A percentile compares a stretch with the other conserved stretches of the same genome.
Evolutionary conservation across 2,888 invertebrate species (phyloP).

Genomic region (Neuroscelio doddi): DNA sequence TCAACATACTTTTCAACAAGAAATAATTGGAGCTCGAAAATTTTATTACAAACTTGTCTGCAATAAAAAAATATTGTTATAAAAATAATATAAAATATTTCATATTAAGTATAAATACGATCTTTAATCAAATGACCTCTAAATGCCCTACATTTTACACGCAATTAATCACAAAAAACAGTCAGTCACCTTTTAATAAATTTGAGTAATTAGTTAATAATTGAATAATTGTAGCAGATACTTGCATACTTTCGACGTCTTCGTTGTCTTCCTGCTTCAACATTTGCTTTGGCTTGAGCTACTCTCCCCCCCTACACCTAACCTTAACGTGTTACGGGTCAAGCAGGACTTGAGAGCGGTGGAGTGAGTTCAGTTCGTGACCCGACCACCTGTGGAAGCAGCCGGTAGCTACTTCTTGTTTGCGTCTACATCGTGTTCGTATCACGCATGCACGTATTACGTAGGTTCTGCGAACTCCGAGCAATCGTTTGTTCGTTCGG

Average conservation of each 20-base stretch:
- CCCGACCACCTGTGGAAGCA: conserved; percentile 70
- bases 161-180: neutral
- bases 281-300: conserved; percentile 29
- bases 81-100: too few species aligned
- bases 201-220: neutral
- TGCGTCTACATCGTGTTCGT: conserved; percentile 45
- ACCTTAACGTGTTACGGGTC: conserved; percentile 39
- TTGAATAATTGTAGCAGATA: neutral
- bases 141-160: too few species aligned
- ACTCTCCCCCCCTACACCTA: conserved; percentile 24
- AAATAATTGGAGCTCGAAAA: too few species aligned
- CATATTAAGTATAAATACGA: too few species aligned
- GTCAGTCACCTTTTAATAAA: neutral
- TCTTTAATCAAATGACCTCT: too few species aligned
- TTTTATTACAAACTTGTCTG: too few species aligned
- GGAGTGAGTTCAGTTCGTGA: conserved; percentile 64
- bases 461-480: conserved; percentile 33
- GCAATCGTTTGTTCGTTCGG: conserved; percentile 26
- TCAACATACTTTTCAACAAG: too few species aligned
- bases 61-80: too few species aligned
- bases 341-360: conserved; percentile 46
- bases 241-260: conserved; percentile 6
- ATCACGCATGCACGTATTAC: conserved; percentile 45
- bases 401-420: conserved; percentile 50
- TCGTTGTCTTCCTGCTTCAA: conserved; percentile 32